Conservation (phyloP, 1,140 invertebrate genomes). For the Chironomus striatipennis region DNA sequence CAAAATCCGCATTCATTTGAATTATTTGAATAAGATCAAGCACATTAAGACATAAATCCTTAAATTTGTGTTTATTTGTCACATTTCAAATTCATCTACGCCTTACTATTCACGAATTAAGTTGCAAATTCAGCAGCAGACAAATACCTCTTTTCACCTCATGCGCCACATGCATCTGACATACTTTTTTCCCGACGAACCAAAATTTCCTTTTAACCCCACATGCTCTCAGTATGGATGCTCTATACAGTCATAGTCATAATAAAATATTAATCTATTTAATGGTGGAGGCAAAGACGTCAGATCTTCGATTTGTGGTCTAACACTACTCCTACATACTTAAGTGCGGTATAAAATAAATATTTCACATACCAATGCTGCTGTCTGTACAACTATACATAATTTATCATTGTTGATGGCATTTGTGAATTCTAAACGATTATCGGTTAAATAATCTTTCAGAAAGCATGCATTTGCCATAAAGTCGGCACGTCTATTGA, state of each 20-base stretch:
- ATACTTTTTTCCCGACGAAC: no score
- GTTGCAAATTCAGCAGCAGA: no score
- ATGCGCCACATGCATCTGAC: no score
- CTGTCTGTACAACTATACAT: conserved; percentile 22
- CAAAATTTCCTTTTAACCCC: neutral
- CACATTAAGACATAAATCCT: no score
- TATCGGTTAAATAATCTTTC: conserved; percentile 25
- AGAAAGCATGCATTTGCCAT: conserved; percentile 20
- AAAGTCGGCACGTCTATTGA: conserved; percentile 24
- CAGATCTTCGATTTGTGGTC: neutral
- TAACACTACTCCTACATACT: neutral
- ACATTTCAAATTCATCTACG: no score
- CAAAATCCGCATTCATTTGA: no score
- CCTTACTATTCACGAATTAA: no score
- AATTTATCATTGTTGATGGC: conserved; percentile 24
- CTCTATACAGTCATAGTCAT: neutral
- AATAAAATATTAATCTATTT: conserved; percentile 19
- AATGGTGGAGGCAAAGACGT: neutral
- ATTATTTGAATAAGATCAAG: no score
- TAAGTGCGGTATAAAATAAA: neutral
- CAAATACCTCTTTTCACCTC: no score
- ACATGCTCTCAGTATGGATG: neutral
- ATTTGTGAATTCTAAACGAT: conserved; percentile 23
- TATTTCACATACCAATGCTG: conserved; percentile 24
- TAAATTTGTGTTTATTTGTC: no score